These are phyloP conservation scores for Diarsia mendica DNA, from an alignment of 2,888 invertebrate genomes.

Conservation along the genomic window DNA sequence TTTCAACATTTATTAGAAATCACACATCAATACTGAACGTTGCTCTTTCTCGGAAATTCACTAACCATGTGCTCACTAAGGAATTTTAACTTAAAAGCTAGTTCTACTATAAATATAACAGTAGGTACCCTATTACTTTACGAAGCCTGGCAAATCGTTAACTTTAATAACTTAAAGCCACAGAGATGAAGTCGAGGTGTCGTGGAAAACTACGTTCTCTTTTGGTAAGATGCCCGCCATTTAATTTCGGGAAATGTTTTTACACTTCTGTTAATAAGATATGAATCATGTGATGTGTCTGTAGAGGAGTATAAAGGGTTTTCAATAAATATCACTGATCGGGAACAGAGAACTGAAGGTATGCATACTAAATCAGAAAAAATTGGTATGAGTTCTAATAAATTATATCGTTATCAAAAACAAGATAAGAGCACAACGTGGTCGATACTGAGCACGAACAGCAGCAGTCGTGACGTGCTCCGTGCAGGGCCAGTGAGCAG, in stretches of 20 bases:
- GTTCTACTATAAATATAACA: not conserved
- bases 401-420: slow-evolving; percentile 5
- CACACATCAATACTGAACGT: not conserved
- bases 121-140: not conserved
- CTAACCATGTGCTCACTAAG: not conserved
- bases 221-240: slow-evolving; percentile 21
- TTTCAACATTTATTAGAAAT: not conserved
- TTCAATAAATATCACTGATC: not conserved
- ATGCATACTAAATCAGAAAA: slow-evolving; percentile 6
- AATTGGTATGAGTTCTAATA: not conserved
- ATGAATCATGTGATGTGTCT: not conserved
- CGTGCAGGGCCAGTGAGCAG: slow-evolving; percentile 12
- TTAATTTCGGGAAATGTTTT: slow-evolving; percentile 17
- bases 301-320: not conserved
- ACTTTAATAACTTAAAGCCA: slow-evolving; percentile 8
- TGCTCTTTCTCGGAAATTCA: not conserved
- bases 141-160: not conserved
- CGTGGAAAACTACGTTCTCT: not conserved
- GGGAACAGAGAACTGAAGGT: slow-evolving; percentile 12
- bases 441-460: slow-evolving; percentile 6
- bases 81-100: not conserved
- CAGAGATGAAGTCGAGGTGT: slow-evolving; percentile 2
- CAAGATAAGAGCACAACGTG: slow-evolving; percentile 28
- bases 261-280: slow-evolving; percentile 1
- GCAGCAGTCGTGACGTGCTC: not conserved